phyloP scores from a whole-genome alignment of 1,140 invertebrate species.

The Zaprionus nigranus region DNA sequence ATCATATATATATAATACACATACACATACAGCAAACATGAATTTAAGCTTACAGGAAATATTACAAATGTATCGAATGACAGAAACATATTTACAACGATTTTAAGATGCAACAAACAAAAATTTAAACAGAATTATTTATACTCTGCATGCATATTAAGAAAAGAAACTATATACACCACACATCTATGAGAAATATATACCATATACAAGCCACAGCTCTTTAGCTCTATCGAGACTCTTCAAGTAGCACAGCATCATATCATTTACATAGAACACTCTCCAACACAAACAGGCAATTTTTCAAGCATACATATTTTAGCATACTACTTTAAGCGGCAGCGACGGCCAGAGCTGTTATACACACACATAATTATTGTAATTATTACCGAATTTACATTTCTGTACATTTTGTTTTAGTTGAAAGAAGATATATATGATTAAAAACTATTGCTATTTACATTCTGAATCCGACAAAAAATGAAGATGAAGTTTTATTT shows the following conservation, averaged over 20 bases:
- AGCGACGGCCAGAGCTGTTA: constrained; percentile 37
- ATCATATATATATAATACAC: constrained; percentile 39
- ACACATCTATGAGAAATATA: constrained; percentile 49
- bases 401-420: constrained; percentile 74
- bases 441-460: constrained; percentile 73
- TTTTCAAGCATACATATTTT: constrained; percentile 63
- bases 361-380: constrained; percentile 17
- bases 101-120: constrained; percentile 60
- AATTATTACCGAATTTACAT: constrained; percentile 42
- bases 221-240: constrained; percentile 27
- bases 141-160: constrained; percentile 41
- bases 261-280: constrained; percentile 47
- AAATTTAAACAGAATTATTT: constrained; percentile 60
- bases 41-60: constrained; percentile 72
- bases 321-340: constrained; percentile 46
- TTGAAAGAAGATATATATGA: constrained; percentile 67
- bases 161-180: constrained; percentile 19
- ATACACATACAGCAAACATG: constrained; percentile 52
- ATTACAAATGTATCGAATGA: constrained; percentile 13
- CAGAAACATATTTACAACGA: constrained; percentile 73
- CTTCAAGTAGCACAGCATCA: constrained; percentile 42
- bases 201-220: constrained; percentile 25
- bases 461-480: constrained; percentile 69
- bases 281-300: constrained; percentile 45
- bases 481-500: constrained; percentile 14